Base-by-base conservation (phyloP, 2,888 invertebrate genomes). In the Cistogaster globosa region DNA sequence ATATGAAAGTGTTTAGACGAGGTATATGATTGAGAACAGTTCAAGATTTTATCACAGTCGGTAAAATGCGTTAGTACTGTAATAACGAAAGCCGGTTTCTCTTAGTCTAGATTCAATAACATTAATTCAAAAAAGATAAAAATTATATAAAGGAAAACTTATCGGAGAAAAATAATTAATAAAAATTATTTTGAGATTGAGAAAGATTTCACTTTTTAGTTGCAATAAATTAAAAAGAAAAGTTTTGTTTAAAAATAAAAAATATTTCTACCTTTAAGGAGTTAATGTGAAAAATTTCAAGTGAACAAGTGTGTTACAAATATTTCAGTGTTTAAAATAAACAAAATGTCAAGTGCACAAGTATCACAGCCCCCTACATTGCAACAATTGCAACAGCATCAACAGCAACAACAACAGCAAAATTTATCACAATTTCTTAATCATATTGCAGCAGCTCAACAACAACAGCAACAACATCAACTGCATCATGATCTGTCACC, bases 331-430 rank as follows among this genome's bases (percentile, higher is more conserved):
- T 42, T 71, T 32, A 74, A 53, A 60, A 68, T 20, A 72, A 78
- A 60, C 88, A 91, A 88, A 87, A 92, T 92, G 92, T 92, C 92
- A 85, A 92, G 92, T 91, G 92, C 89, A 83, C 92, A 92, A 90
- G 91, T 92, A 88, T 91, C 92, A 65, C 91, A 91, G 82, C 91
- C 90, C 87, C 90, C 90, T 42, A 87, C 88, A 85, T 87, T 88
- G 88, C 89, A 87, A 88, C 88, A 88, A 80, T 57, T 84, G 74
- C 87, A 87, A 32, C 86, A 87, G 42, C 86, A 85, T 38, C 86
- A 87, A 22, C 87, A 87, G 16, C 87, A 87, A 26, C 88, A 88
- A 48, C 90, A 89, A 85, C 89, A 91, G 83, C 90, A 90, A 32
- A 91, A 92, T 83, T 88, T 92, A 79, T 90, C 91, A 74, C 91